Conservation (phyloP, 2,113 vertebrate genomes). For the Vidua chalybeata region DNA sequence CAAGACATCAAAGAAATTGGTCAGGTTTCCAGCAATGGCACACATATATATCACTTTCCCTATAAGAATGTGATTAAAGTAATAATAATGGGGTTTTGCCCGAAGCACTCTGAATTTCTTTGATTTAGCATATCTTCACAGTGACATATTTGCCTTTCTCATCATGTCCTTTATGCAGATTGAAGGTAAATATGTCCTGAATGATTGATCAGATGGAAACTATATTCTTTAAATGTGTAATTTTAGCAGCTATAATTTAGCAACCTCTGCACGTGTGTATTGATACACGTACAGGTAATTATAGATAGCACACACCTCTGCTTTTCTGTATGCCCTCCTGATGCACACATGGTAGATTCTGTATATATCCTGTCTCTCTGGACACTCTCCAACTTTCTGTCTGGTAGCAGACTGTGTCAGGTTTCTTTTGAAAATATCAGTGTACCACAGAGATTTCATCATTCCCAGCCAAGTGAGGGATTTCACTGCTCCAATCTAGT, state of each 20-base stretch:
- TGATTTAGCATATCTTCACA: constrained; percentile 2
- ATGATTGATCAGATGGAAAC: constrained; percentile 2
- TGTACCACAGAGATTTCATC: background rate
- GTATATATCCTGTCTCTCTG: background rate
- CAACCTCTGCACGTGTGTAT: background rate
- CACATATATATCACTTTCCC: constrained; percentile 28
- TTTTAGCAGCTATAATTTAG: background rate
- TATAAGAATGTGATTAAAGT: constrained; percentile 60
- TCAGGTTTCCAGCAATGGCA: constrained; percentile 1
- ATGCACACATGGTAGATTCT: background rate
- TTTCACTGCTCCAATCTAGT: background rate
- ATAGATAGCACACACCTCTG: background rate
- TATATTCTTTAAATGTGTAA: background rate
- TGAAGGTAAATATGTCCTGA: constrained; percentile 50
- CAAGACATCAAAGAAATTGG: constrained; percentile 19
- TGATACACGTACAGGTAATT: background rate
- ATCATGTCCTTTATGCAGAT: constrained; percentile 28
- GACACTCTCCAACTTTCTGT: background rate
- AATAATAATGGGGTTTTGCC: background rate
- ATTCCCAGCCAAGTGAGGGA: background rate
- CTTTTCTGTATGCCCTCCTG: background rate
- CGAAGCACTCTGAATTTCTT: constrained; percentile 26
- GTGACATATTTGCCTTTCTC: constrained; percentile 34
- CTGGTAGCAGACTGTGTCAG: background rate
- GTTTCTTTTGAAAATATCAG: background rate